Percentiles rank a stretch among this genome's conserved stretches.
Evolutionary conservation across 2,797 vertebrate species (phyloP).

Genomic region (Pipistrellus kuhlii): DNA sequence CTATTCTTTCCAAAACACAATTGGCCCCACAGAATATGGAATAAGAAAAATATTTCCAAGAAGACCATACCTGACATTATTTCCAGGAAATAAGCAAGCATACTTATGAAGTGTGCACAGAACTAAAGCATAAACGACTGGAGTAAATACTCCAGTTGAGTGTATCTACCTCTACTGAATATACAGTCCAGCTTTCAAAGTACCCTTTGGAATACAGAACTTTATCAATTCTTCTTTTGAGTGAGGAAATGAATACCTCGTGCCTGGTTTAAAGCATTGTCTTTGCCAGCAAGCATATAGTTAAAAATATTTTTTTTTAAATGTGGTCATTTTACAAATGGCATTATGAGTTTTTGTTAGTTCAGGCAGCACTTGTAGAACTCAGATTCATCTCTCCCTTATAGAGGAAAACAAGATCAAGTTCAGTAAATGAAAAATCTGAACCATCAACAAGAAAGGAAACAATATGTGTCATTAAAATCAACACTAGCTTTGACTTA

Average conservation of each 20-base stretch:
- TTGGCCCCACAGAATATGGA: not conserved
- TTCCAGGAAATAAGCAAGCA: not conserved
- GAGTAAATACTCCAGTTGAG: not conserved
- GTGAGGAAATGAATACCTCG: not conserved
- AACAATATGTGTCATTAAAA: conserved; percentile 60
- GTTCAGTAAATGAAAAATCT: conserved; percentile 61
- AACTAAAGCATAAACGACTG: not conserved
- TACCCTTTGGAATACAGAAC: not conserved
- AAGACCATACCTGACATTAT: not conserved
- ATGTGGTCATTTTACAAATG: conserved; percentile 43
- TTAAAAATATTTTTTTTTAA: conserved; percentile 20
- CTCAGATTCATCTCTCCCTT: conserved; percentile 7
- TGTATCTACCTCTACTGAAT: not conserved
- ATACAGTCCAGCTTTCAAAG: not conserved
- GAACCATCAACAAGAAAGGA: conserved; percentile 44
- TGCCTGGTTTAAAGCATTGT: conserved; percentile 17
- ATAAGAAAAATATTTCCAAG: conserved; percentile 8
- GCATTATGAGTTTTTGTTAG: conserved; percentile 62
- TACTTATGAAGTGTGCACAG: not conserved
- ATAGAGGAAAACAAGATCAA: not conserved
- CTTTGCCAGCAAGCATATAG: conserved; percentile 7
- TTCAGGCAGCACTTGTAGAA: conserved; percentile 49
- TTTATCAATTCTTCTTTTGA: not conserved
- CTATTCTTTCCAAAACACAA: not conserved
- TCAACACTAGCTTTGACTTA: conserved; percentile 53